phyloP scores from a whole-genome alignment of 2,888 invertebrate genomes.

The Exephanes ischioxanthus region DNA sequence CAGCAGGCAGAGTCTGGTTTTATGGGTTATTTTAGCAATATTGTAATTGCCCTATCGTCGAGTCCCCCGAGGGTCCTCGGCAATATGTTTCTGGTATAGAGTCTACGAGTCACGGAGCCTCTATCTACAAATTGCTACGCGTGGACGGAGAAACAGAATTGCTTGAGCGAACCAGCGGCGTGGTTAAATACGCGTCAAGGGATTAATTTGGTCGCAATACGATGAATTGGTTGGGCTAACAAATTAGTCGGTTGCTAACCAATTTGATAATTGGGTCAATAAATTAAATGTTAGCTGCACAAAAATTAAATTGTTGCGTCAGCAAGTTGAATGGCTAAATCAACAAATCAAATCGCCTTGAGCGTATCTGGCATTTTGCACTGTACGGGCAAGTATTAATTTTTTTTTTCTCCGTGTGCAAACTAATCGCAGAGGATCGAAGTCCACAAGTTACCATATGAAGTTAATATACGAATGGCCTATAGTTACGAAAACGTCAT shows the following conservation, averaged over 20 bases:
- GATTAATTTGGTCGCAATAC: no score
- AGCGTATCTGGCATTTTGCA: no score
- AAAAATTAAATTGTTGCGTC: no score
- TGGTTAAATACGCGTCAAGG: no score
- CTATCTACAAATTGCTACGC: slow-evolving; percentile 35
- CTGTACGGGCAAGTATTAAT: no score
- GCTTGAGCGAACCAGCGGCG: background rate
- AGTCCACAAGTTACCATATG: background rate
- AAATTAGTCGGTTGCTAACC: no score
- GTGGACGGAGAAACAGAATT: background rate
- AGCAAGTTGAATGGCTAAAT: no score
- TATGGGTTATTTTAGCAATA: slow-evolving; percentile 83
- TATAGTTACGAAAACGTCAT: background rate
- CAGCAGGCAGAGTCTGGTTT: slow-evolving; percentile 71
- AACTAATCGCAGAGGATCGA: background rate
- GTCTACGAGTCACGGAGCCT: background rate
- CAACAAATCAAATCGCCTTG: no score
- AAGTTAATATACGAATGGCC: background rate
- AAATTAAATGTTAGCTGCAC: no score
- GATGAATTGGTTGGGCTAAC: no score
- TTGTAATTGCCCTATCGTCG: slow-evolving; percentile 78
- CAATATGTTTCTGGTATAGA: slow-evolving; percentile 25
- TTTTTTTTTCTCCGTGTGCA: no score
- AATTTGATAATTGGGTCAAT: no score
- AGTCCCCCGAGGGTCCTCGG: slow-evolving; percentile 42